These are phyloP conservation scores for Oryzias curvinotus DNA, from an alignment of 2,113 vertebrate genomes.

Conservation along the genomic window DNA sequence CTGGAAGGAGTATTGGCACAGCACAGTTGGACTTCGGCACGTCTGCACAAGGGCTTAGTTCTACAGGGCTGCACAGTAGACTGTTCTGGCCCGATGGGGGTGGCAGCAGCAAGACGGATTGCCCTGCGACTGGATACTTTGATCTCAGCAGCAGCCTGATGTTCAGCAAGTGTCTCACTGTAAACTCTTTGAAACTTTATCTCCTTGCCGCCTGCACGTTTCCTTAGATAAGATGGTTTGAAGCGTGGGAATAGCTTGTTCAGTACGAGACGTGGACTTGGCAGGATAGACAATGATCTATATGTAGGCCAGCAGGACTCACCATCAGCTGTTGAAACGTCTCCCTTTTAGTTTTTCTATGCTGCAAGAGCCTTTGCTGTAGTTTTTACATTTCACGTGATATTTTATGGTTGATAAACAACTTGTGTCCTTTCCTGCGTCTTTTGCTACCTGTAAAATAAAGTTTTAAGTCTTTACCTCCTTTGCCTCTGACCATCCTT, in stretches of 20 bases:
- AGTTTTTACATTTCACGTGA: no score
- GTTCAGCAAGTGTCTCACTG: constrained; percentile 52
- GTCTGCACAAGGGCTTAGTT: constrained; percentile 6
- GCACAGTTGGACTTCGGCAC: not conserved
- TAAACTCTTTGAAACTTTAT: constrained; percentile 29
- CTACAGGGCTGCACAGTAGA: not conserved
- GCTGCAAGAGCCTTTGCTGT: not conserved
- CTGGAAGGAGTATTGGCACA: not conserved
- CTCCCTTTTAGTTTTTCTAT: constrained; percentile 10
- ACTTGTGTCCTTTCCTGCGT: no score
- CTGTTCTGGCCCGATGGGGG: constrained; percentile 29
- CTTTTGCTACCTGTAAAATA: no score
- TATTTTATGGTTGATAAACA: no score
- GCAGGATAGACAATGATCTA: constrained; percentile 9
- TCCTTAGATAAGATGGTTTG: constrained; percentile 6
- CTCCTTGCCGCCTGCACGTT: constrained; percentile 26
- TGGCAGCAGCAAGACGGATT: constrained; percentile 43
- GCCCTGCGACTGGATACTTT: constrained; percentile 44
- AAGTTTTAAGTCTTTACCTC: no score
- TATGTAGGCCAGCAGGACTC: constrained; percentile 15
- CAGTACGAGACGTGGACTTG: constrained; percentile 10
- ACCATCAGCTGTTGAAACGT: constrained; percentile 21
- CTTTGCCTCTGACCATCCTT: no score
- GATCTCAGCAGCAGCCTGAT: constrained; percentile 45
- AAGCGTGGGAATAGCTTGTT: not conserved